These are phyloP conservation scores for Isoperla grammatica DNA, from an alignment of 2,888 invertebrate genomes.

Conservation along the genomic window DNA sequence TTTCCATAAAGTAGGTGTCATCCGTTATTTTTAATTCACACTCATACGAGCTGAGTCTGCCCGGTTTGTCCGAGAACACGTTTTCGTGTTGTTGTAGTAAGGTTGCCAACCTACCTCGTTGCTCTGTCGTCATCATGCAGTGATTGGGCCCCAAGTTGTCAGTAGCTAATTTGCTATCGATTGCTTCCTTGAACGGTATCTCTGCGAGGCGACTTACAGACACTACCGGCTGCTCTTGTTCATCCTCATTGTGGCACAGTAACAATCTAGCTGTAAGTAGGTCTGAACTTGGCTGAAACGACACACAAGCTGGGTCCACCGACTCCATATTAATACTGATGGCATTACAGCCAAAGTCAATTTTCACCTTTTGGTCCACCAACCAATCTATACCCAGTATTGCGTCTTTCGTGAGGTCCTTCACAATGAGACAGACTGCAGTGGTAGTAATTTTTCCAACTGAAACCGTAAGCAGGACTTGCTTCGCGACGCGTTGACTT, in stretches of 20 bases:
- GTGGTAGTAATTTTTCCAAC: neutral
- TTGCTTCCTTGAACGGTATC: neutral
- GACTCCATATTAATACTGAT: neutral
- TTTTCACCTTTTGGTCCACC: neutral
- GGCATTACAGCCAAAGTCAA: neutral
- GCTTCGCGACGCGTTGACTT: neutral
- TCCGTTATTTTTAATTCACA: neutral
- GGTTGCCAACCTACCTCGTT: neutral
- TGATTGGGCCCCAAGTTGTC: too few relatives aligned
- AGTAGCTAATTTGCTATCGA: too few relatives aligned
- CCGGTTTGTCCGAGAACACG: neutral
- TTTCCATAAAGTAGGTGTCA: neutral
- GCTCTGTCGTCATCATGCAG: neutral
- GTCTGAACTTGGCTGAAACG: neutral
- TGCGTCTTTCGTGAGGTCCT: neutral
- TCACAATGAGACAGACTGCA: neutral
- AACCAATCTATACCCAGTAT: slow-evolving; percentile 1
- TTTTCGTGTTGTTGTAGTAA: neutral
- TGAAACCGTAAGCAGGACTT: neutral
- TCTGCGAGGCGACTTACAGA: neutral
- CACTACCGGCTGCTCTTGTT: neutral
- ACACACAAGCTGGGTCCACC: neutral
- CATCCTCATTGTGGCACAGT: too few relatives aligned
- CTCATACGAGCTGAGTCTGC: neutral
- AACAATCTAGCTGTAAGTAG: neutral